Conservation (phyloP, 2,113 vertebrate species). For the Thinocorus orbignyianus region DNA sequence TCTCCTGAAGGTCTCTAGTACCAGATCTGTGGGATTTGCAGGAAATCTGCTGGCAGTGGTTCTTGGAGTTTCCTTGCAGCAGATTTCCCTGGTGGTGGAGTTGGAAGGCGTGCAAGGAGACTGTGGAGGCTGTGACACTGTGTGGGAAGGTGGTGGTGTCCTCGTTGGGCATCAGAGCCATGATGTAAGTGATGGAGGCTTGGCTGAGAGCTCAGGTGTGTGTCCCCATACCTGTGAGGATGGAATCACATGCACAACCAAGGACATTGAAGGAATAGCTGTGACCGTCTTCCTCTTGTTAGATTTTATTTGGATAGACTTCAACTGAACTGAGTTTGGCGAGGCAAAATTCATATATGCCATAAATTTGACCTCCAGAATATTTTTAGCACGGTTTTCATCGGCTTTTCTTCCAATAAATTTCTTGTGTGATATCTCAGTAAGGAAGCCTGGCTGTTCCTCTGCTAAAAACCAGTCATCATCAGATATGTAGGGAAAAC, state of each 20-base stretch:
- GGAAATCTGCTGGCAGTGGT: background rate
- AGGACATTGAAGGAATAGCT: fast-evolving
- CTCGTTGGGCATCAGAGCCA: background rate
- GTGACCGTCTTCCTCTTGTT: fast-evolving
- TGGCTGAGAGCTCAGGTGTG: fast-evolving
- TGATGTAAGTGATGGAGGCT: fast-evolving
- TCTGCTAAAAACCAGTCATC: background rate
- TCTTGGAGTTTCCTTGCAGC: background rate
- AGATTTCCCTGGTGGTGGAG: background rate
- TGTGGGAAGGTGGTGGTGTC: background rate
- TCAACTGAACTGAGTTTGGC: fast-evolving
- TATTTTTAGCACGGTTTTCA: background rate
- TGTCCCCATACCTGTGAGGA: fast-evolving
- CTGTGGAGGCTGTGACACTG: fast-evolving
- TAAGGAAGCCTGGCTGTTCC: background rate
- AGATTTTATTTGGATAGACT: fast-evolving
- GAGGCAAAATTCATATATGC: fast-evolving
- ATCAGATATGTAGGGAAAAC: background rate
- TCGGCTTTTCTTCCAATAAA: background rate
- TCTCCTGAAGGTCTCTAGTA: background rate
- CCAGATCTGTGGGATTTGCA: background rate
- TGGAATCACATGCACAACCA: fast-evolving
- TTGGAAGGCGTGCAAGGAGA: background rate
- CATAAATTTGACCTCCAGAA: background rate
- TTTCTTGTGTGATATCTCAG: background rate